phyloP scores from a whole-genome alignment of 2,797 vertebrate genomes.

The Oryzias sinensis region DNA sequence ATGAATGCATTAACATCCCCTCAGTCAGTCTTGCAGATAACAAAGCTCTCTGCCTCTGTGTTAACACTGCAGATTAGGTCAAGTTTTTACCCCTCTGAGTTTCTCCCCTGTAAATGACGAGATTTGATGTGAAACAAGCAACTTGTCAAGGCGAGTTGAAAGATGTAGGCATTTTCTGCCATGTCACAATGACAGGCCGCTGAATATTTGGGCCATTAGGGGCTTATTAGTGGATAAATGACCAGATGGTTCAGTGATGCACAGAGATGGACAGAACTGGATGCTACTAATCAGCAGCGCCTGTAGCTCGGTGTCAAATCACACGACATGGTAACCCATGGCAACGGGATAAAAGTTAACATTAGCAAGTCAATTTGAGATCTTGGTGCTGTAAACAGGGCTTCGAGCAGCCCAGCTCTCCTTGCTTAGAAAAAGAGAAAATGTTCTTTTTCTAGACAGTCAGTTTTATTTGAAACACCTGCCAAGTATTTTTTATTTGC shows the following conservation, averaged over 20 bases:
- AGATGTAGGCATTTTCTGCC: conserved; percentile 99
- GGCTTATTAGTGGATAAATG: conserved; percentile 99
- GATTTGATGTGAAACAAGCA: conserved; percentile 99
- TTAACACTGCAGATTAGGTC: conserved; percentile 99
- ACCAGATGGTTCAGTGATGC: conserved; percentile 99
- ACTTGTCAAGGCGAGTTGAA: conserved; percentile 99
- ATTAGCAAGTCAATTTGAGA: conserved; percentile 99
- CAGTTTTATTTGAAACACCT: conserved; percentile 64
- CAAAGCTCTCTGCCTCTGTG: conserved; percentile 96
- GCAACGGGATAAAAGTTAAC: conserved; percentile 99
- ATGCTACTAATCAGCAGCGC: conserved; percentile 99
- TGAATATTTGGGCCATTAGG: conserved; percentile 99
- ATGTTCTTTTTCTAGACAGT: conserved; percentile 50
- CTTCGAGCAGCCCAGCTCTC: conserved; percentile 80
- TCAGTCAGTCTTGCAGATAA: conserved; percentile 96
- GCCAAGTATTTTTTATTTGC: conserved; percentile 35
- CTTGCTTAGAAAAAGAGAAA: conserved; percentile 76
- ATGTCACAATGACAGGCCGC: conserved; percentile 99
- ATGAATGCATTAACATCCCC: conserved; percentile 99
- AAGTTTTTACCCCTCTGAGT: conserved; percentile 99
- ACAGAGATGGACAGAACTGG: conserved; percentile 99
- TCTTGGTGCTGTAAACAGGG: conserved; percentile 96
- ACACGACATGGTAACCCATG: conserved; percentile 99
- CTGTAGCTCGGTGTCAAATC: conserved; percentile 99
- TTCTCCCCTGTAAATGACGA: conserved; percentile 99